These are phyloP conservation scores for Chunga burmeisteri DNA, from an alignment of 2,113 vertebrate species.

Conservation along the genomic window DNA sequence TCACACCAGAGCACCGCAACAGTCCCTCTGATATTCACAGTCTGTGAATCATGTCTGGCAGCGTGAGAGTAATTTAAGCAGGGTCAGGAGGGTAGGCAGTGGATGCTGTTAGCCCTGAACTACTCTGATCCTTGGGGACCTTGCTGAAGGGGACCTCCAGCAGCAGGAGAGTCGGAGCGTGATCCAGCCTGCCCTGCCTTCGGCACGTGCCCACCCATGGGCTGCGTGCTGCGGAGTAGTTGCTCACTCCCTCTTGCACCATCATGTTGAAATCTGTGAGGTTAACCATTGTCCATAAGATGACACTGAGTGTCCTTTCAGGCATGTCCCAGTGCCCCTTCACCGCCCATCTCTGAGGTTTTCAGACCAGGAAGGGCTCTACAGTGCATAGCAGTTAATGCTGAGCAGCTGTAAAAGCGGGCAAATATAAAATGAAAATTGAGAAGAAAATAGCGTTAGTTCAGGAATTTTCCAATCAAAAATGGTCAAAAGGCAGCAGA, in stretches of 20 bases:
- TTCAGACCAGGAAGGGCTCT: neutral
- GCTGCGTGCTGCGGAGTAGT: neutral
- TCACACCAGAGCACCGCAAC: neutral
- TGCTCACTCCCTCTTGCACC: neutral
- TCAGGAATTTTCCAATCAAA: neutral
- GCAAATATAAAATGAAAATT: neutral
- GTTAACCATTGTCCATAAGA: neutral
- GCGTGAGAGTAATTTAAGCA: neutral
- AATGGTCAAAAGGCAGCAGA: neutral
- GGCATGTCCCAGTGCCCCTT: neutral
- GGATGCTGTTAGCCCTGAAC: neutral
- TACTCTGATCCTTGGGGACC: neutral
- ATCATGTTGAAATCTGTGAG: neutral
- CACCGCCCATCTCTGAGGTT: neutral
- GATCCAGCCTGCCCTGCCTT: neutral
- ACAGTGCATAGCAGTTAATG: neutral
- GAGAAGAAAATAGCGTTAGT: neutral
- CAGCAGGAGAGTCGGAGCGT: neutral
- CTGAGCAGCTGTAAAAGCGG: neutral
- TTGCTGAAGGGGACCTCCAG: rapidly evolving
- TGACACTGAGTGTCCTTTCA: neutral
- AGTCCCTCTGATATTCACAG: neutral
- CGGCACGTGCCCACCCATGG: rapidly evolving
- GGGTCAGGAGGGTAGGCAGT: neutral
- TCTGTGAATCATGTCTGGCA: neutral